Percentiles rank a stretch among this genome's conserved stretches.
Conservation (phyloP, 2,113 vertebrate species). For the Mobula birostris region DNA sequence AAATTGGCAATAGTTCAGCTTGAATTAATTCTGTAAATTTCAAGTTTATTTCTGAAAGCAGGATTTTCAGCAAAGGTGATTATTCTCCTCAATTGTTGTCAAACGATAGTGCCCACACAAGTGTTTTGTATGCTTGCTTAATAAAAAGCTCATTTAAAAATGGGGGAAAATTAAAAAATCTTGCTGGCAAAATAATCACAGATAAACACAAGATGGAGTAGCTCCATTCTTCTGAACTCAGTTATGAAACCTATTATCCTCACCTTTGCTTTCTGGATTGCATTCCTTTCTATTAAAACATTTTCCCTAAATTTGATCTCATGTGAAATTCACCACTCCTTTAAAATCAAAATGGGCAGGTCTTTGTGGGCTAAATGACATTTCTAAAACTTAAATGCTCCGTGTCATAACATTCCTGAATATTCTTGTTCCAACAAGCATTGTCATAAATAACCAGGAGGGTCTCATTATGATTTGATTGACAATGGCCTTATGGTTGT, state of each 20-base stretch:
- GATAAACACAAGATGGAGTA: background rate
- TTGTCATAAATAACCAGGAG: background rate
- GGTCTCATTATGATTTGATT: background rate
- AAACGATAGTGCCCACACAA: background rate
- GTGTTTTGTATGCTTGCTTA: background rate
- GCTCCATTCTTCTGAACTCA: background rate
- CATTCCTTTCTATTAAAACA: background rate
- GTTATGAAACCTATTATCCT: background rate
- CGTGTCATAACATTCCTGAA: background rate
- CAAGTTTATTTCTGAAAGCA: background rate
- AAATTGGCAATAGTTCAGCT: background rate
- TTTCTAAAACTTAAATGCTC: background rate
- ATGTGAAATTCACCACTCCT: background rate
- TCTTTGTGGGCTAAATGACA: background rate
- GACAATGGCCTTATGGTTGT: background rate
- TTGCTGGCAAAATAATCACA: background rate
- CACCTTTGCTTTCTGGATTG: no score
- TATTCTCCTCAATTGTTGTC: background rate
- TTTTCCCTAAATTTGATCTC: background rate
- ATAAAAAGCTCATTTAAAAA: background rate
- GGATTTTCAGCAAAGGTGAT: background rate
- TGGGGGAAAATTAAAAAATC: background rate
- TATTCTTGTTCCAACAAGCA: background rate
- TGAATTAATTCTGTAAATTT: slow-evolving; percentile 3
- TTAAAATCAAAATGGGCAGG: background rate